Percentiles rank a stretch among this genome's conserved stretches.
These are phyloP conservation scores for Ageneiosus marmoratus DNA, from an alignment of 2,113 vertebrate species.

Conservation along the genomic window DNA sequence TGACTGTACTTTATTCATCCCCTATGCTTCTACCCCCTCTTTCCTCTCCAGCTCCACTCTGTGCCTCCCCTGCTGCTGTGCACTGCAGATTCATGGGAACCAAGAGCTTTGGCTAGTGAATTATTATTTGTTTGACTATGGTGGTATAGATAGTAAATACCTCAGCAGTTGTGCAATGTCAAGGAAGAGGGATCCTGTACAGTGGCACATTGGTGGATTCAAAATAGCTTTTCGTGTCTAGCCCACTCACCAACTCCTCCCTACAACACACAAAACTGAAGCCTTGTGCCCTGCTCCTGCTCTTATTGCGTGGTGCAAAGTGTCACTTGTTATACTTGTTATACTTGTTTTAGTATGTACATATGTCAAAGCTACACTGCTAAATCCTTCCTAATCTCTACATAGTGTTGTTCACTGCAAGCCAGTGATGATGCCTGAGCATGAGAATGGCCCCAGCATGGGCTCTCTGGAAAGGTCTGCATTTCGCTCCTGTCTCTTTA, in stretches of 20 bases:
- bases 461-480: constrained; percentile 50
- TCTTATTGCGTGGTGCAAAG: background rate
- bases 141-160: constrained; percentile 55
- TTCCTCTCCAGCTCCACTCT: constrained; percentile 30
- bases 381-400: background rate
- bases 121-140: constrained; percentile 55
- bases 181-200: constrained; percentile 15
- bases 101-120: constrained; percentile 37
- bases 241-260: constrained; percentile 13
- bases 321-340: constrained; percentile 10
- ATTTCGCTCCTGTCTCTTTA: constrained; percentile 42
- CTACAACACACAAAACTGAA: constrained; percentile 7
- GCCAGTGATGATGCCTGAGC: constrained; percentile 28
- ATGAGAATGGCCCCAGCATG: constrained; percentile 54
- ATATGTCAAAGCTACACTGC: background rate
- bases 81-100: constrained; percentile 16
- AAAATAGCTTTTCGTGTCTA: constrained; percentile 17
- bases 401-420: constrained; percentile 21
- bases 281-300: background rate
- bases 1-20: constrained; percentile 20
- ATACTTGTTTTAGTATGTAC: background rate
- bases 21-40: constrained; percentile 10
- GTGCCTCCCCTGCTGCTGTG: constrained; percentile 17
- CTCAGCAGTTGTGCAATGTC: constrained; percentile 36
- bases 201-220: constrained; percentile 27